Conservation (phyloP, 2,797 vertebrate genomes). For the Enteromius afrohamiltoni region DNA sequence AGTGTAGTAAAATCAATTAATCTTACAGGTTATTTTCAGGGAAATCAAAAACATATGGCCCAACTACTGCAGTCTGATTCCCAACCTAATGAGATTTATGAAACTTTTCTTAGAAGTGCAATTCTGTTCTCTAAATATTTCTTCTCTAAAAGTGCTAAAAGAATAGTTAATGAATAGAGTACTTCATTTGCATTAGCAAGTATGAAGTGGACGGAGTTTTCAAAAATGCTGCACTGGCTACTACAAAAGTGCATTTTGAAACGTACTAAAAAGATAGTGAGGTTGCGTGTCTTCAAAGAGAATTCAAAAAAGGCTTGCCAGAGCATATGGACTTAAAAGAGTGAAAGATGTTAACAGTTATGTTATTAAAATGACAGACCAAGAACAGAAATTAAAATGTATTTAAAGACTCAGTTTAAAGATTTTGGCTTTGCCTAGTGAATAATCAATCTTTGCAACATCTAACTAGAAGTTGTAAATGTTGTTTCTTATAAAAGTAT, state of each 20-base stretch:
- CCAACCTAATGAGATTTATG: background rate
- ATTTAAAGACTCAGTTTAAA: conserved; percentile 5
- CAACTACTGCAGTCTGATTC: background rate
- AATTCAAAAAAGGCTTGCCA: conserved; percentile 6
- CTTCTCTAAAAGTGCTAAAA: background rate
- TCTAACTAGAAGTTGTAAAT: conserved; percentile 28
- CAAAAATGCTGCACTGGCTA: conserved; percentile 3
- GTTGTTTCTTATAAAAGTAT: conserved; percentile 7
- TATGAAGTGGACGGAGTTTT: conserved; percentile 2
- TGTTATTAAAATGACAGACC: conserved; percentile 11
- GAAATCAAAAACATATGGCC: background rate
- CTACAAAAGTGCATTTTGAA: conserved; percentile 20
- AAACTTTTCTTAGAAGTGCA: background rate
- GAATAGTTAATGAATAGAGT: background rate
- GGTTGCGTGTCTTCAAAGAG: background rate
- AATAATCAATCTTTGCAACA: conserved; percentile 22
- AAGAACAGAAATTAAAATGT: conserved; percentile 23
- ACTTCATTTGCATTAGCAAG: background rate
- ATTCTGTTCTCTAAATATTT: background rate
- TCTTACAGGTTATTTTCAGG: background rate
- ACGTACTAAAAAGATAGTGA: background rate
- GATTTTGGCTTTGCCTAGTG: conserved; percentile 2
- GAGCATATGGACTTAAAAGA: conserved; percentile 12
- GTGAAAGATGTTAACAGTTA: conserved; percentile 33
- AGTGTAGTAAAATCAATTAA: conserved; percentile 2